phyloP scores from a whole-genome alignment of 2,888 invertebrate genomes.

The Venusia cambrica region DNA sequence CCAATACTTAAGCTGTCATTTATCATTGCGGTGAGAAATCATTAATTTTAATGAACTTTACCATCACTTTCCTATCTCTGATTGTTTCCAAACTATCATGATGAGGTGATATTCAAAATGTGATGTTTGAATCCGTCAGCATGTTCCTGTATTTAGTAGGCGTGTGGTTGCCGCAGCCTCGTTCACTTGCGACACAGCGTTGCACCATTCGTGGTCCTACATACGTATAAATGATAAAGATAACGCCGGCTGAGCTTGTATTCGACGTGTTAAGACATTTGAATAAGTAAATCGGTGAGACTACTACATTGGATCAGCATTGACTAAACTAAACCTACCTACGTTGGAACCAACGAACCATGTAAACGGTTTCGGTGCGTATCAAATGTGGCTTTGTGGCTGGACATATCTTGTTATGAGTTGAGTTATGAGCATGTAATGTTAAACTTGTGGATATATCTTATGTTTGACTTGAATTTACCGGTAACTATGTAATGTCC shows the following conservation, averaged over 20 bases:
- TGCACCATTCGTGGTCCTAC: slow-evolving; percentile 45
- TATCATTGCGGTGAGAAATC: slow-evolving; percentile 15
- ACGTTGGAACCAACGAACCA: too few species aligned
- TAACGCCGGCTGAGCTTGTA: slow-evolving; percentile 26
- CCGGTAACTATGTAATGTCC: too few species aligned
- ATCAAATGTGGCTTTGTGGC: too few species aligned
- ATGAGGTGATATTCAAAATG: slow-evolving; percentile 2
- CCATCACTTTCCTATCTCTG: slow-evolving; percentile 7
- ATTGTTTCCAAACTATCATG: not conserved
- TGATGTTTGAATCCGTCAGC: slow-evolving; percentile 19
- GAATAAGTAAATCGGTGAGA: too few species aligned
- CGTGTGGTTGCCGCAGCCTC: slow-evolving; percentile 31
- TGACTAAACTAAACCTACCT: too few species aligned
- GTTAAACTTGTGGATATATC: too few species aligned
- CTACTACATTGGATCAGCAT: too few species aligned
- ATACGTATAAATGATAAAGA: slow-evolving; percentile 42
- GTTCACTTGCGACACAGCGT: slow-evolving; percentile 44
- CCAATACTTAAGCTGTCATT: slow-evolving; percentile 10
- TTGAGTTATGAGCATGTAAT: not conserved
- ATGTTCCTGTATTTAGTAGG: slow-evolving; percentile 31
- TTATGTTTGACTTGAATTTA: too few species aligned
- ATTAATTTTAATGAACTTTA: slow-evolving; percentile 18
- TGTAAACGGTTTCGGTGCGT: too few species aligned
- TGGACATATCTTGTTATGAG: too few species aligned
- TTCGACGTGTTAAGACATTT: not conserved